phyloP scores from a whole-genome alignment of 2,888 invertebrate genomes.

The Bhutanitis thaidina region DNA sequence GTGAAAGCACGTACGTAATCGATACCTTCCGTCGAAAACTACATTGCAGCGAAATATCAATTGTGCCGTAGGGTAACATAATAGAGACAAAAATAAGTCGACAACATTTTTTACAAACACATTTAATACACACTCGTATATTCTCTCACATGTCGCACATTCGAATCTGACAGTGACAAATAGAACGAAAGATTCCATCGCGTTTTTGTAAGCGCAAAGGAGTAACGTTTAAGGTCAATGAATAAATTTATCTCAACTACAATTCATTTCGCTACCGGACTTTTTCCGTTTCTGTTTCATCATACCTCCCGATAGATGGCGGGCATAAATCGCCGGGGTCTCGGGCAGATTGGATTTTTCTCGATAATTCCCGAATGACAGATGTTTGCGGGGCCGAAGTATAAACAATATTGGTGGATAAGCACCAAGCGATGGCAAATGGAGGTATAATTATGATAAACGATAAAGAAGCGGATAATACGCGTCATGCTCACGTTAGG shows the following conservation, averaged over 20 bases:
- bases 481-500: conserved; percentile 27
- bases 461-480: conserved; percentile 35
- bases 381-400: conserved; percentile 7
- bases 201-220: not conserved
- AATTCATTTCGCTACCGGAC: not conserved
- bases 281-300: conserved; percentile 7
- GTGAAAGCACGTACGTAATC: not conserved
- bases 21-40: not conserved
- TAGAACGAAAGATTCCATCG: conserved; percentile 6
- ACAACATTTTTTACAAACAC: conserved; percentile 1
- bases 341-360: not conserved
- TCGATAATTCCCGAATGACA: conserved; percentile 15
- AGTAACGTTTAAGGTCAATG: conserved; percentile 6
- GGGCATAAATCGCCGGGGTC: not conserved
- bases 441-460: conserved; percentile 46
- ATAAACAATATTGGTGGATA: conserved; percentile 21
- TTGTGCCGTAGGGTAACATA: not conserved
- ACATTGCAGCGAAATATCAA: not conserved
- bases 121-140: conserved; percentile 1
- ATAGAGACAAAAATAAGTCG: not conserved
- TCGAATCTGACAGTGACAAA: conserved; percentile 10
- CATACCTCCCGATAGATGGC: not conserved
- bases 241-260: conserved; percentile 12
- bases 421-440: conserved; percentile 35
- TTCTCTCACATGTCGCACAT: not conserved